Base-by-base conservation (phyloP, 92 coral and sea anemone species). In the Meandrina meandrites region DNA sequence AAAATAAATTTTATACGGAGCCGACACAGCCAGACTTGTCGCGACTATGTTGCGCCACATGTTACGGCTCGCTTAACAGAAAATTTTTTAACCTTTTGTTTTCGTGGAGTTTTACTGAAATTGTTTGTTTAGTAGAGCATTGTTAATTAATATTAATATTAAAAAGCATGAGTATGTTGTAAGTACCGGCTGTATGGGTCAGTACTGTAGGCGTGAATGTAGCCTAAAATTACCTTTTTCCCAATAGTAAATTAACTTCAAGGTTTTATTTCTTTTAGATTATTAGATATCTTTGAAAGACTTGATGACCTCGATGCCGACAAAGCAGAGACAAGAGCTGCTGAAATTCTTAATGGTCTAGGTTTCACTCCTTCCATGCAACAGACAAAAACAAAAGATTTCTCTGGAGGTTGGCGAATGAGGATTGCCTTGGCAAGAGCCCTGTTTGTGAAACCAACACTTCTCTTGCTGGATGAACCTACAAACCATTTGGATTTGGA, bases 361-460 rank as follows among this genome's bases (percentile, higher is more conserved):
- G 99, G 99, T 19, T 97, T 97, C 81, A 95, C 99, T 3, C 89
- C 94, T 11, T 81, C 90, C 8, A 97, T 97, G 99, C 99, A 97
- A 82, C 83, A 80, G 54, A 97, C 95, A 36, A 80, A 89, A 67
- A 93, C 99, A 19, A 97, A 92, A 82, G 93, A 97, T 79, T 97
- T 97, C 91, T 97, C 99, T 89, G 99, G 99, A 90, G 99, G 99
- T 0, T 97, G 99, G 99, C 82, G 99, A 40, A 97, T 97, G 99
- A 93, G 99, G 81, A 97, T 97, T 28, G 93, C 99, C 28, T 88
- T 97, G 35, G 99, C 99, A 10, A 79, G 98, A 77, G 99, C 99
- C 9, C 90, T 97, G 78, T 95, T 97, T 92, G 95, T 97, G 12
- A 92, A 92, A 86, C 99, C 99, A 37, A 88, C 98, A 0, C 88